Evolutionary conservation across 2,113 vertebrate species (phyloP), one percentile per base, ranked within the genome.

Genomic region (Ageneiosus marmoratus): DNA sequence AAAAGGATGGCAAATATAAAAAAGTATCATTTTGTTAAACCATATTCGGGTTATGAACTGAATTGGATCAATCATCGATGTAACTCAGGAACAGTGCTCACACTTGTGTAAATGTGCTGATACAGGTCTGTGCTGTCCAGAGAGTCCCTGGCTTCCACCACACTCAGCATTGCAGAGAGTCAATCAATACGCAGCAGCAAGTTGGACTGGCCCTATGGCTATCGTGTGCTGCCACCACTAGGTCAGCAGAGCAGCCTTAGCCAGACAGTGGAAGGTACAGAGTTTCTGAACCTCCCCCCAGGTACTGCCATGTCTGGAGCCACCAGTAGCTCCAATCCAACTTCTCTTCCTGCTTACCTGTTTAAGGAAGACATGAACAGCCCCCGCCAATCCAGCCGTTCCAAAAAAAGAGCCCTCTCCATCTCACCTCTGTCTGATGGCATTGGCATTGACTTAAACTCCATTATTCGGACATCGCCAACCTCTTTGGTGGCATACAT

Each of bases 401-500:
- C 95, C 6, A 99, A 96, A 90, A 99, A 97, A 89, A 95, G 95
- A 89, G 93, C 95, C 0, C 92, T 98, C 0, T 96, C 96, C 41
- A 82, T 95, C 12, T 98, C 97, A 2, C 96, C 97, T 0, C 84
- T 98, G 67, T 97, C 97, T 0, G 97, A 98, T 0, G 91, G 96
- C 87, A 94, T 96, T 55, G 97, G 96, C n/a, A 93, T 96, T 0
- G 97, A 98, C 89, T 96, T 99, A 87, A 98, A 95, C 70, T 96
- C 96, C 44, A 96, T 98, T 85, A 98, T 99, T 81, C 95, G 96
- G 72, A 98, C 97, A 0, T 98, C 97, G 0, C 97, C 98, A 53
- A 97, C 96, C 0, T 99, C 98, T 0, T 91, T 97, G 78, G 96
- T 99, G 56, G 97, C 98, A 32, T 99, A 98, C 70, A 96, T 98